A percentile compares a stretch with the other conserved stretches of the same genome.
These are phyloP conservation scores for Ephialtes manifestator DNA, from an alignment of 2,888 invertebrate species.

Conservation along the genomic window DNA sequence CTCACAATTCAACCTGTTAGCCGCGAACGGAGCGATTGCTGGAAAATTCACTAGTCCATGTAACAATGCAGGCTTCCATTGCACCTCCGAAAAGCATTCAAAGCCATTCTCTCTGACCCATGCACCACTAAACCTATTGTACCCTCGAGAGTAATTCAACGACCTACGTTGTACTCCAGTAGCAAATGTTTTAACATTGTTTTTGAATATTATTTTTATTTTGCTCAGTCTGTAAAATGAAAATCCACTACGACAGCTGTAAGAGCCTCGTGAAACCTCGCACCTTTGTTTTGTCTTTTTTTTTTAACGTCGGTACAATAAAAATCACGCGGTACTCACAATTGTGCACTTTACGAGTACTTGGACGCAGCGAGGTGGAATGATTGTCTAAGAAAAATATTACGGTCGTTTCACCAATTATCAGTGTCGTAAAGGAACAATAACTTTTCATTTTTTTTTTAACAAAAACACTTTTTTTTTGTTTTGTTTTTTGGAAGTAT, in stretches of 20 bases:
- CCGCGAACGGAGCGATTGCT: neutral
- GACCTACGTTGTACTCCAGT: neutral
- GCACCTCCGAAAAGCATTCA: neutral
- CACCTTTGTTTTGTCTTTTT: neutral
- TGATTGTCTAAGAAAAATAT: neutral
- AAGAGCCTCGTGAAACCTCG: neutral
- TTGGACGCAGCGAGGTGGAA: neutral
- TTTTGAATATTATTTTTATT: neutral
- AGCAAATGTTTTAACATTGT: neutral
- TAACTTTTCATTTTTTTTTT: neutral
- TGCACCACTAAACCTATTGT: neutral
- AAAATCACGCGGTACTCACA: slow-evolving; percentile 24
- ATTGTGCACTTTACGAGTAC: slow-evolving; percentile 16
- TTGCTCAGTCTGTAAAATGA: neutral
- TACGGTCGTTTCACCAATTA: neutral
- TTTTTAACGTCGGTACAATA: neutral
- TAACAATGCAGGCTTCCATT: neutral
- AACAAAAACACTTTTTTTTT: neutral
- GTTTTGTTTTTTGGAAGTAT: neutral
- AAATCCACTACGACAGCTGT: slow-evolving; percentile 1
- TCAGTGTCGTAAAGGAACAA: neutral
- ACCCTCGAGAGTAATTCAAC: neutral
- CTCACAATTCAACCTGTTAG: neutral
- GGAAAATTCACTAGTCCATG: neutral
- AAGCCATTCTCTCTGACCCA: neutral